These are phyloP conservation scores for Aleiodes sp. DNA, from an alignment of 1,140 invertebrate species.

Conservation along the genomic window DNA sequence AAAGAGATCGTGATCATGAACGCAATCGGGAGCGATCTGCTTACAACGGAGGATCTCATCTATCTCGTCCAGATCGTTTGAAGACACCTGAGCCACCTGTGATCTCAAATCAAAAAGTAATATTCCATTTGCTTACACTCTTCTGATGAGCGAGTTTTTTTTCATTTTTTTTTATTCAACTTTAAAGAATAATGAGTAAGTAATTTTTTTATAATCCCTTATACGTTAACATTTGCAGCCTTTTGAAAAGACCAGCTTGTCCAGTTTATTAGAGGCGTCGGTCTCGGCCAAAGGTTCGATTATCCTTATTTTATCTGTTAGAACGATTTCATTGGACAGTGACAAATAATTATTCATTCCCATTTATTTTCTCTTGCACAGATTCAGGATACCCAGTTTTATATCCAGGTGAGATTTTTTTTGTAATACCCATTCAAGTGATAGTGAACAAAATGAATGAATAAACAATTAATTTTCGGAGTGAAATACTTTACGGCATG, in stretches of 20 bases:
- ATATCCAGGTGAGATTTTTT: slow-evolving; percentile 60
- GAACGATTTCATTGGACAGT: too few relatives aligned
- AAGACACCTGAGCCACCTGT: slow-evolving; percentile 63
- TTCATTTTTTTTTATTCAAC: slow-evolving; percentile 4
- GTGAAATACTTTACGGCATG: slow-evolving; percentile 5
- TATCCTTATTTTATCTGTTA: slow-evolving; percentile 30
- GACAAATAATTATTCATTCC: not conserved
- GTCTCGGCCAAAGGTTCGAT: slow-evolving; percentile 63
- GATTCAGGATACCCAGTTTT: slow-evolving; percentile 55
- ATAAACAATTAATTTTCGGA: slow-evolving; percentile 16
- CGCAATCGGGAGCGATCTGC: slow-evolving; percentile 8
- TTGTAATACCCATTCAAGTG: not conserved
- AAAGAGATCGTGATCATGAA: not conserved
- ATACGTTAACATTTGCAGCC: slow-evolving; percentile 53
- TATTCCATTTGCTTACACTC: slow-evolving; percentile 21
- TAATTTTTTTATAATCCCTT: slow-evolving; percentile 19
- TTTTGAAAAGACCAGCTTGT: slow-evolving; percentile 65
- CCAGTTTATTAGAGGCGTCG: slow-evolving; percentile 64
- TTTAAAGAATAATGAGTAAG: slow-evolving; percentile 18
- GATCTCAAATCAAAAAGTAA: slow-evolving; percentile 64
- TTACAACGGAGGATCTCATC: slow-evolving; percentile 40
- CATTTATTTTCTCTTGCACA: slow-evolving; percentile 33
- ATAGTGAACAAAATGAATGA: slow-evolving; percentile 18
- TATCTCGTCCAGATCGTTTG: slow-evolving; percentile 53
- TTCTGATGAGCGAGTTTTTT: not conserved